Conservation (phyloP, 2,797 vertebrate species). For the Pseudopleuronectes americanus region DNA sequence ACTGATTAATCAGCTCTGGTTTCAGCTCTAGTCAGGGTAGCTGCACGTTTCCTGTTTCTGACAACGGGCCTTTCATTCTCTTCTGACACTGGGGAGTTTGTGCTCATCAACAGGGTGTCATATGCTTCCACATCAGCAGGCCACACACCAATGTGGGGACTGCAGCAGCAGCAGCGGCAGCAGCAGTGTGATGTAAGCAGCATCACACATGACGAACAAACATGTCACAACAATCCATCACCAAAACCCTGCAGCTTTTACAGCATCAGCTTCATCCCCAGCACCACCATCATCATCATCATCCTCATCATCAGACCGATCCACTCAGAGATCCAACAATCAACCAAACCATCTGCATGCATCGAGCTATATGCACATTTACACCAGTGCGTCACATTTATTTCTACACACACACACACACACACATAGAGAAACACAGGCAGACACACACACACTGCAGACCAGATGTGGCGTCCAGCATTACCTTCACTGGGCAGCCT, state of each 20-base stretch:
- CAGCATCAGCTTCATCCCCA: too few species aligned
- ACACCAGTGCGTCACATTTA: slow-evolving; percentile 55
- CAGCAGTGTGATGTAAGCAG: slow-evolving; percentile 36
- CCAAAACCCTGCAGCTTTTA: neutral
- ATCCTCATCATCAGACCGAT: neutral
- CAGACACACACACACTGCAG: slow-evolving; percentile 10
- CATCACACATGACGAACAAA: slow-evolving; percentile 9
- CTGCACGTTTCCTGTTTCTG: neutral
- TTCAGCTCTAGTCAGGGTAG: neutral
- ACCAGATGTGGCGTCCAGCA: slow-evolving; percentile 46
- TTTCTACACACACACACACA: neutral
- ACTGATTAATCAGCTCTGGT: neutral
- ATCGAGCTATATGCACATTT: slow-evolving; percentile 12
- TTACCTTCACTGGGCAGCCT: slow-evolving; percentile 34
- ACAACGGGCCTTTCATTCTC: neutral
- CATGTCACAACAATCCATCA: slow-evolving; percentile 11
- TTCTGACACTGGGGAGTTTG: neutral
- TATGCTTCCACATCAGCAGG: neutral
- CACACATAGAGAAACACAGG: neutral
- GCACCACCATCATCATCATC: too few species aligned
- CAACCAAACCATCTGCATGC: slow-evolving; percentile 23
- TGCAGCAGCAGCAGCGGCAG: slow-evolving; percentile 11
- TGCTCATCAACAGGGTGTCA: slow-evolving; percentile 17
- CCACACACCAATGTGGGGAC: too few species aligned
- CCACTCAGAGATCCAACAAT: slow-evolving; percentile 19